Conservation (phyloP, 2,797 vertebrate genomes). For the Oreortyx pictus region DNA sequence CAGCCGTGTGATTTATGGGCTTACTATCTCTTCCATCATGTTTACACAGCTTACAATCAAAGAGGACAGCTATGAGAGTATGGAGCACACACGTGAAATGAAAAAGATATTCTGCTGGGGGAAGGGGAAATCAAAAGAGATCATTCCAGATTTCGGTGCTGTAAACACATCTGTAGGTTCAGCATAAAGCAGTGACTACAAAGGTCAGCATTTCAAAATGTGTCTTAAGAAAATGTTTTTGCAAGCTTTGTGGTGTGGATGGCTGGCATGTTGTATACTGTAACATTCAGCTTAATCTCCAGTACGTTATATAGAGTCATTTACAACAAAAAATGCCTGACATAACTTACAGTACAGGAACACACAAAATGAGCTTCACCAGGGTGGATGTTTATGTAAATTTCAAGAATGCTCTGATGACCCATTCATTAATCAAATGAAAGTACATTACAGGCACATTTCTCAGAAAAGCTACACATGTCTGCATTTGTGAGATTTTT, state of each 20-base stretch:
- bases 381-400: constrained; percentile 48
- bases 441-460: not conserved
- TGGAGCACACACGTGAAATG: constrained; percentile 9
- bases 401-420: constrained; percentile 52
- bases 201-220: constrained; percentile 65
- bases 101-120: not conserved
- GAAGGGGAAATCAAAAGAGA: constrained; percentile 4
- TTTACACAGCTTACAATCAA: not conserved
- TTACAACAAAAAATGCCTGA: constrained; percentile 63
- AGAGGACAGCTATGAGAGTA: not conserved
- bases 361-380: constrained; percentile 39
- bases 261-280: constrained; percentile 45
- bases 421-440: constrained; percentile 47
- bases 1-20: constrained; percentile 14
- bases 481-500: constrained; percentile 22
- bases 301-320: constrained; percentile 13
- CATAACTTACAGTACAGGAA: constrained; percentile 61
- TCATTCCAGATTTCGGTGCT: not conserved
- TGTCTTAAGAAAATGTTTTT: constrained; percentile 68
- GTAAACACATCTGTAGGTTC: constrained; percentile 65
- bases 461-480: not conserved
- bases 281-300: constrained; percentile 63
- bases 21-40: constrained; percentile 14
- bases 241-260: constrained; percentile 62
- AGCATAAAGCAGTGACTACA: constrained; percentile 49